Conservation (phyloP, 1,140 invertebrate genomes). For the Antheraea mylitta region DNA sequence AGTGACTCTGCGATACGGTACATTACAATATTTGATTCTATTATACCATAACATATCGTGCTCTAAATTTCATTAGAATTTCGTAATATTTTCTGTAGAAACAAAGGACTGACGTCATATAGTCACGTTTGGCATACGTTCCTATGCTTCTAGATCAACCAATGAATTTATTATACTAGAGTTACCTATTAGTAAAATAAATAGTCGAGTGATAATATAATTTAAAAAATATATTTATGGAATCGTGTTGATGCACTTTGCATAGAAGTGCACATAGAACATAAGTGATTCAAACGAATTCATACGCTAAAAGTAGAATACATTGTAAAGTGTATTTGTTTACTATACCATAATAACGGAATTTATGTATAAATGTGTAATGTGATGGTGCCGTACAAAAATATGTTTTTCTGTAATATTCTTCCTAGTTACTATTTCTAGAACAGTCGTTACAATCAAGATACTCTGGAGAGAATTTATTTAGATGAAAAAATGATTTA, state of each 20-base stretch:
- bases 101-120: slow-evolving; percentile 1
- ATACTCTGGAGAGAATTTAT: too few relatives aligned
- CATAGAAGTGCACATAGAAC: not conserved
- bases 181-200: not conserved
- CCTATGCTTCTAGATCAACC: not conserved
- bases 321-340: too few relatives aligned
- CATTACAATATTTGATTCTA: slow-evolving; percentile 2
- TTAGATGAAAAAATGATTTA: too few relatives aligned
- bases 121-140: not conserved
- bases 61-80: not conserved
- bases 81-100: not conserved
- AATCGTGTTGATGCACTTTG: not conserved
- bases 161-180: not conserved
- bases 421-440: too few relatives aligned
- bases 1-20: not conserved
- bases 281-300: too few relatives aligned
- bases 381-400: too few relatives aligned
- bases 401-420: too few relatives aligned
- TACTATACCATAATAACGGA: too few relatives aligned
- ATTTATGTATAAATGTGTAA: too few relatives aligned
- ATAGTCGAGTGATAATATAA: not conserved
- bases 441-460: too few relatives aligned
- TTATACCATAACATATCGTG: not conserved
- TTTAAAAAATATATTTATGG: not conserved
- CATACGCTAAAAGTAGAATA: too few relatives aligned